Evolutionary conservation across 2,113 vertebrate species (phyloP).

Genomic region (Rhombomys opimus): DNA sequence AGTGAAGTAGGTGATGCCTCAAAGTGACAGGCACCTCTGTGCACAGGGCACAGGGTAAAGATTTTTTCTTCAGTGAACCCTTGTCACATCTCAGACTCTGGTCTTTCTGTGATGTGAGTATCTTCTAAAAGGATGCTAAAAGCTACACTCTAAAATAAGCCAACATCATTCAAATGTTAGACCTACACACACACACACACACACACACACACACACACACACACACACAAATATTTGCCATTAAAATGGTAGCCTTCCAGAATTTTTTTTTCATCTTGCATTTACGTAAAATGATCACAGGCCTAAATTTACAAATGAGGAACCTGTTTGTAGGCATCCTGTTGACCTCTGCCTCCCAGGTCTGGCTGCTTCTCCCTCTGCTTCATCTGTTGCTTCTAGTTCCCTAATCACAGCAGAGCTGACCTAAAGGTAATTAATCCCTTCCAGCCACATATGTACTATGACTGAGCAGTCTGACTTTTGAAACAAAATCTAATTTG

Average conservation of each 20-base stretch:
- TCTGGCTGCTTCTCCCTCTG: not conserved
- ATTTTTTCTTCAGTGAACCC: not conserved
- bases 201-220: not conserved
- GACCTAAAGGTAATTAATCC: not conserved
- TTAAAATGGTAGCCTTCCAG: not conserved
- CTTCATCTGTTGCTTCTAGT: not conserved
- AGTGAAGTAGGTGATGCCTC: not conserved
- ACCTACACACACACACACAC: not conserved
- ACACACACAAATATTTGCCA: slow-evolving; percentile 8
- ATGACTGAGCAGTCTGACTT: not conserved
- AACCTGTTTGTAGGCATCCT: not conserved
- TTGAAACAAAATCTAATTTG: not conserved
- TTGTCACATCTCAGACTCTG: not conserved
- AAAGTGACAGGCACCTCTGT: not conserved
- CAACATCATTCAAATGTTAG: not conserved
- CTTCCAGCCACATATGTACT: not conserved
- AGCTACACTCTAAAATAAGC: not conserved
- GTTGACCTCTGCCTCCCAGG: not conserved
- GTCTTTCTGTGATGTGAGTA: slow-evolving; percentile 20
- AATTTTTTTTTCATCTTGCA: not conserved
- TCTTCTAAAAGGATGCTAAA: not conserved
- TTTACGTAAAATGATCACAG: not conserved
- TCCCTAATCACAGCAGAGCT: not conserved
- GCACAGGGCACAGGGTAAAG: not conserved
- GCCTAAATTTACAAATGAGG: not conserved